Evolutionary conservation across 2,113 vertebrate genomes (phyloP), one percentile per base, ranked within the genome.

Genomic region (Stigmatopora argus): DNA sequence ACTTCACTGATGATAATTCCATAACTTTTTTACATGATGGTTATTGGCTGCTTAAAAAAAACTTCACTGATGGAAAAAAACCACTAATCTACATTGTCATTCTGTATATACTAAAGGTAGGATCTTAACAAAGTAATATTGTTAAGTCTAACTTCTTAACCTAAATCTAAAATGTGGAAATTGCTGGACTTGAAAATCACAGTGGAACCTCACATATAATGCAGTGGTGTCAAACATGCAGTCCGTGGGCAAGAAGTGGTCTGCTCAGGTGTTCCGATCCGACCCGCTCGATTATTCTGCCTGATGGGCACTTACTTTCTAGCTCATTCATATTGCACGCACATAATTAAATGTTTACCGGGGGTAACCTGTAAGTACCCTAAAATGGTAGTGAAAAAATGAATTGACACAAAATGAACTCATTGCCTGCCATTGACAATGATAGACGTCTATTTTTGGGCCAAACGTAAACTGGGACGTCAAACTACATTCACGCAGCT

Each of bases 1-100:
- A 31, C 53, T 23, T 56, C 6, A 34, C 8, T 63, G 44, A 38
- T 58, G 66, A 41, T 75, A 67, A 65, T 31, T 23, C 47, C 49
- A 0, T 74, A 75, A 73, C 68, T 9, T 59, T 9, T 59, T 69
- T 70, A 44, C n/a, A 64, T 66, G 17, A 12, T 35, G 62, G 55
- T 72, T 3, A 51, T 67, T 60, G n/a, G 23, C 18, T 62, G 59
- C 70, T 57, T 3, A 48, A 17, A 48, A 47, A 48, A 17, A 48
- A 48, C 14, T 5, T 14, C 15, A 58, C 31, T 58, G 56, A 57
- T n/a, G 19, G 48, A 31, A 71, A 78, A 67, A 59, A 77, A 73
- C n/a, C 9, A 14, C 73, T 78, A 79, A 69, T 77, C 59, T 61
- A 60, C 48, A 64, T 47, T 67, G 75, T 26, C 17, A 60, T 9